Conservation (phyloP, 2,888 invertebrate species). For the Xestobium rufovillosum region DNA sequence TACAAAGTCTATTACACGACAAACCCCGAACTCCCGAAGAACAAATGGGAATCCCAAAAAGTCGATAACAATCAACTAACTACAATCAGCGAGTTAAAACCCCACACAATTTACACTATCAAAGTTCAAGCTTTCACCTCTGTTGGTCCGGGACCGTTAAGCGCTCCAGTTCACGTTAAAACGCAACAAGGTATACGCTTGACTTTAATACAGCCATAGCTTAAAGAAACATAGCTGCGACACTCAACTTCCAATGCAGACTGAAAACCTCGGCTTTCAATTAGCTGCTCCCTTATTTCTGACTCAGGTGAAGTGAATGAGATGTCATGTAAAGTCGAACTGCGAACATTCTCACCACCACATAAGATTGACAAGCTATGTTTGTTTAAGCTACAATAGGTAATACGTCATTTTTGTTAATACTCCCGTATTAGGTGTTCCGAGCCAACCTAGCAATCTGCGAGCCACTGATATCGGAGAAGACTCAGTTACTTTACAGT, state of each 20-base stretch:
- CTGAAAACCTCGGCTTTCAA: too few relatives aligned
- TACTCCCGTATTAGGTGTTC: constrained; percentile 72
- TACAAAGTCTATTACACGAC: constrained; percentile 97
- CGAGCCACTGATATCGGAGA: constrained; percentile 82
- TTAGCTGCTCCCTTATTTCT: too few relatives aligned
- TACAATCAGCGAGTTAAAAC: constrained; percentile 84
- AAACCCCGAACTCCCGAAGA: constrained; percentile 75
- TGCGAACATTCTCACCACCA: too few relatives aligned
- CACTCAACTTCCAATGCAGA: too few relatives aligned
- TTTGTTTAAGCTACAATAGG: too few relatives aligned
- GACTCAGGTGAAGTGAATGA: too few relatives aligned
- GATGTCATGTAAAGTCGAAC: too few relatives aligned
- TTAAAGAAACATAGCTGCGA: too few relatives aligned
- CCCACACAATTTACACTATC: constrained; percentile 91
- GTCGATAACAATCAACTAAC: constrained; percentile 90
- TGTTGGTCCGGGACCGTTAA: constrained; percentile 91
- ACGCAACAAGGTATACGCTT: constrained; percentile 86
- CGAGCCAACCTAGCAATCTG: constrained; percentile 90
- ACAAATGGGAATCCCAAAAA: constrained; percentile 88
- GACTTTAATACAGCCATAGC: too few relatives aligned
- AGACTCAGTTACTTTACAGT: constrained; percentile 82
- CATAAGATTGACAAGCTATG: too few relatives aligned
- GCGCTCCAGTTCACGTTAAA: constrained; percentile 94
- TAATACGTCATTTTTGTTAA: too few relatives aligned
- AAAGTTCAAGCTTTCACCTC: constrained; percentile 89